phyloP scores from a whole-genome alignment of 2,113 vertebrate species.

The Setophaga petechia region DNA sequence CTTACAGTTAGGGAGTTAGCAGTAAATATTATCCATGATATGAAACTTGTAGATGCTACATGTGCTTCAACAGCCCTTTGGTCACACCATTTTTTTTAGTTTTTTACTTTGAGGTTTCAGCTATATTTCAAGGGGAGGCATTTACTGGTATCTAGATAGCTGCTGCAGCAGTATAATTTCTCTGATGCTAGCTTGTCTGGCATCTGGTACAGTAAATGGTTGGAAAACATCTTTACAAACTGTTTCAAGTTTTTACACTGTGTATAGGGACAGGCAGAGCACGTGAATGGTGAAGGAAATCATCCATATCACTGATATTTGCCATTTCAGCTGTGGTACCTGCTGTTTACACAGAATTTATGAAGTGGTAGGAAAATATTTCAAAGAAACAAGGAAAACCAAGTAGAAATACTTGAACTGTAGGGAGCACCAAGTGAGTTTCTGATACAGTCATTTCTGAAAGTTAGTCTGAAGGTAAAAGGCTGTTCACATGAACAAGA shows the following conservation, averaged over 20 bases:
- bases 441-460: not conserved
- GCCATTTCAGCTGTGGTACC: not conserved
- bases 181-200: not conserved
- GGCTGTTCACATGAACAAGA: not conserved
- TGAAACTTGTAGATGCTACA: not conserved
- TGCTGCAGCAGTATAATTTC: not conserved
- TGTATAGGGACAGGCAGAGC: not conserved
- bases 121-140: not conserved
- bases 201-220: not conserved
- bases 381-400: not conserved
- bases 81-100: not conserved
- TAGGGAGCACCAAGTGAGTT: not conserved
- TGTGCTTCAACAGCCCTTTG: not conserved
- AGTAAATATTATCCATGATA: not conserved
- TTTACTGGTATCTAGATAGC: not conserved
- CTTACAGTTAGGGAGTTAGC: not conserved
- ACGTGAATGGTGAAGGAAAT: not conserved
- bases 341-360: not conserved
- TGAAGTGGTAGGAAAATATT: not conserved
- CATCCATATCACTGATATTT: not conserved
- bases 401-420: not conserved
- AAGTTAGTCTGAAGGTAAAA: not conserved
- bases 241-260: not conserved
- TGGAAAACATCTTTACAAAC: not conserved
- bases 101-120: not conserved